Evolutionary conservation across 2,113 vertebrate species (phyloP), one percentile per base, ranked within the genome.

Genomic region (Chaetodon trifascialis): DNA sequence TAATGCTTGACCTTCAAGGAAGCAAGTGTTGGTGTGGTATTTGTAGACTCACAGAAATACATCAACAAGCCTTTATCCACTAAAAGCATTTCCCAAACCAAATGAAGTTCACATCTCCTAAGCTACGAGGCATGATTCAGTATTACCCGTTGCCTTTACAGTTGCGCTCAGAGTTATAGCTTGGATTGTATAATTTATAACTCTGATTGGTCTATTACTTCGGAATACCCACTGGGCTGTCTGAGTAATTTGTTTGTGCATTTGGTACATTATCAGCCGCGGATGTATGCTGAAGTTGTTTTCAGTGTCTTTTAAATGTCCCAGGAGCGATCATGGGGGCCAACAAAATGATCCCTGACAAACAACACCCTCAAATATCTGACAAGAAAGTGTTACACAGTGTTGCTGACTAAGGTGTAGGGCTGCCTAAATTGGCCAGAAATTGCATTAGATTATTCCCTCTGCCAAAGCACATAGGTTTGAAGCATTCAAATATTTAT

Each of bases 1-100:
- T 89, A 78, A 81, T 88, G 82, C 82, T 82, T 86, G 88, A 90
- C 84, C 90, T 91, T 92, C 79, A 88, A 64, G 34, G 60, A 79
- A 80, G 60, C n/a, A 72, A 83, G 66, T 46, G 46, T 77, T 30
- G 8, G 36, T 21, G 8, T 84, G 72, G 84, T 72, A 73, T 86
- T 85, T 86, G 46, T 83, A 62, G 52, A 76, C 19, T 36, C 30
- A 40, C 10, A 38, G 40, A 82, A 30, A 67, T 30, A 65, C 63
- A 69, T 85, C 73, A 74, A 38, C 36, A 25, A 51, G 54, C 23
- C 12, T 81, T 76, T 51, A 63, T 60, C 54, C 16, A 11, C 56
- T 62, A 1, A 59, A 76, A 52, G 3, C n/a, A 3, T 5, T 44
- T 55, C 44, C 60, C 47, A 78, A 69, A 77, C 42, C 42, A 54